These are phyloP conservation scores for Aphelenchoides avenae DNA, from an alignment of 1,140 invertebrate species.

Conservation along the genomic window DNA sequence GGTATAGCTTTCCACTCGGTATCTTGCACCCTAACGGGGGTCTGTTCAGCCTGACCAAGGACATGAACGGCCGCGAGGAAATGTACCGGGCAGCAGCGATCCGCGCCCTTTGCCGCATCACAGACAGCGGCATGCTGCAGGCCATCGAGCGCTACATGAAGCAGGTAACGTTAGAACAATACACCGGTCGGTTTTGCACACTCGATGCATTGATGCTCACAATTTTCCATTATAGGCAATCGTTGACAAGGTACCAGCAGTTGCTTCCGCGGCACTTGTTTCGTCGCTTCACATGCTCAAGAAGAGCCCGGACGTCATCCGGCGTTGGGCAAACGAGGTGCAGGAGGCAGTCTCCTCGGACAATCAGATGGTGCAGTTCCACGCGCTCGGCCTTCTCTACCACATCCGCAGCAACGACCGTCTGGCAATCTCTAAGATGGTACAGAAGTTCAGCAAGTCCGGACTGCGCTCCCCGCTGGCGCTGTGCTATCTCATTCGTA, in stretches of 20 bases:
- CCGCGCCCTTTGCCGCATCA: constrained; percentile 90
- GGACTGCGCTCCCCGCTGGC: constrained; percentile 85
- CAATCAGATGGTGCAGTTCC: constrained; percentile 76
- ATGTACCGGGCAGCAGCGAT: constrained; percentile 90
- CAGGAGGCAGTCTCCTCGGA: constrained; percentile 86
- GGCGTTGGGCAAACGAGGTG: constrained; percentile 96
- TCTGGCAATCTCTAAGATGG: constrained; percentile 88
- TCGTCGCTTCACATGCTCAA: constrained; percentile 76
- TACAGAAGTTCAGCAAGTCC: constrained; percentile 78
- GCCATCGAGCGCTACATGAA: constrained; percentile 97
- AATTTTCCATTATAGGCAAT: constrained; percentile 73
- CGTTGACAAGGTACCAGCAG: constrained; percentile 83
- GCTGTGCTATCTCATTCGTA: constrained; percentile 77
- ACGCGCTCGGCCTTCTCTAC: constrained; percentile 91
- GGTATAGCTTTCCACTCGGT: constrained; percentile 40
- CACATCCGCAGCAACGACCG: constrained; percentile 86
- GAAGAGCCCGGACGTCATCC: constrained; percentile 80
- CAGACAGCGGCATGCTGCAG: constrained; percentile 87
- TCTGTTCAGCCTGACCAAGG: constrained; percentile 79
- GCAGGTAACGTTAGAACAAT: constrained; percentile 27
- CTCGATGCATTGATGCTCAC: no score
- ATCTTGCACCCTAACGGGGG: background rate
- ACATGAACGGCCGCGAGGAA: constrained; percentile 98
- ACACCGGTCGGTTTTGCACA: background rate
- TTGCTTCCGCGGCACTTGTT: constrained; percentile 90